phyloP scores from a whole-genome alignment of 92 coral and sea anemone genomes.

The Phymanthus crucifer region DNA sequence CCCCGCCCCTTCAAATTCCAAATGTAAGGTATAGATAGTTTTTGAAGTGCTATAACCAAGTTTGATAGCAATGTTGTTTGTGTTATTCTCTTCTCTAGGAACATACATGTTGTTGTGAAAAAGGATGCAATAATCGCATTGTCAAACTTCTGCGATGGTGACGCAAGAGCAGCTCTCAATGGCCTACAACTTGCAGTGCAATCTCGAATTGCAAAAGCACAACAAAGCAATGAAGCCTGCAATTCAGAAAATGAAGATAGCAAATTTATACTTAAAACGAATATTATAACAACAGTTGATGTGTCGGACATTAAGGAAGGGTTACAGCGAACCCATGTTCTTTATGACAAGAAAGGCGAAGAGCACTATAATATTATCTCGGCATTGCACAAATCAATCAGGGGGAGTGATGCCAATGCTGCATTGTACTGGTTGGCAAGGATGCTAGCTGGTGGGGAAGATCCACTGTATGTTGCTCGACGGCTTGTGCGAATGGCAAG shows the following conservation, averaged over 20 bases:
- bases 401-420: constrained; percentile 96
- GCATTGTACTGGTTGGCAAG: constrained; percentile 95
- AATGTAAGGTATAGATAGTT: not conserved
- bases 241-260: not conserved
- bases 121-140: constrained; percentile 71
- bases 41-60: not conserved
- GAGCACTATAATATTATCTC: constrained; percentile 95
- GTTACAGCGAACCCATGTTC: constrained; percentile 82
- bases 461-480: constrained; percentile 88
- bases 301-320: constrained; percentile 87
- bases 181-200: constrained; percentile 94
- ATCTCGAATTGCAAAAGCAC: constrained; percentile 70
- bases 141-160: constrained; percentile 93
- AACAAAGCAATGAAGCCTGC: not conserved
- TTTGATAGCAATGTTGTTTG: not conserved
- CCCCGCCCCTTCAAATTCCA: too few species aligned
- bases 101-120: constrained; percentile 39
- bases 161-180: constrained; percentile 95
- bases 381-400: constrained; percentile 93
- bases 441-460: constrained; percentile 97
- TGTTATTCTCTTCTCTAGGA: not conserved
- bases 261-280: not conserved
- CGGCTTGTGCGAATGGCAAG: constrained; percentile 94
- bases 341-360: constrained; percentile 90
- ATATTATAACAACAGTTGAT: constrained; percentile 53